These are phyloP conservation scores for Chaetodon trifasciatus DNA, from an alignment of 2,797 vertebrate genomes.

Conservation along the genomic window DNA sequence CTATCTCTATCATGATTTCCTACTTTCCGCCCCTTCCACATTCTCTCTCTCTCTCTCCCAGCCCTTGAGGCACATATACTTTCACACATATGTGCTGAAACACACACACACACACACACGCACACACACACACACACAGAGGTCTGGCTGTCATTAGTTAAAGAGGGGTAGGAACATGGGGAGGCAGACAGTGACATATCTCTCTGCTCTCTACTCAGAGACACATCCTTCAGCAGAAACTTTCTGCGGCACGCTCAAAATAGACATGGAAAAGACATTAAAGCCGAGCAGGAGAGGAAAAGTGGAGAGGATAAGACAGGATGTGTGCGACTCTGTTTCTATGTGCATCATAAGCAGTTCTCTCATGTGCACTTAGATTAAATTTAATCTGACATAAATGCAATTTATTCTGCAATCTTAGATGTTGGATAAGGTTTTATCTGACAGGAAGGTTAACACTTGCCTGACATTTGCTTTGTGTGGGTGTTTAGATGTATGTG, in stretches of 20 bases:
- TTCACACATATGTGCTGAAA: slow-evolving; percentile 17
- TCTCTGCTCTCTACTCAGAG: slow-evolving; percentile 75
- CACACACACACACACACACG: slow-evolving; percentile 16
- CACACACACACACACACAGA: slow-evolving; percentile 28
- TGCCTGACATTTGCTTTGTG: slow-evolving; percentile 52
- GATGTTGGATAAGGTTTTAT: slow-evolving; percentile 57
- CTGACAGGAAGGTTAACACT: slow-evolving; percentile 52
- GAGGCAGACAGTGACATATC: slow-evolving; percentile 82
- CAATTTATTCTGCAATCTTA: slow-evolving; percentile 44
- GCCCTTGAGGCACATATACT: slow-evolving; percentile 41
- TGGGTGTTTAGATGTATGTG: slow-evolving; percentile 12
- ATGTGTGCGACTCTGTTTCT: slow-evolving; percentile 60
- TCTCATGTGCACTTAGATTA: slow-evolving; percentile 53
- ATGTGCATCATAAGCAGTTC: slow-evolving; percentile 51
- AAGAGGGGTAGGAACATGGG: slow-evolving; percentile 70
- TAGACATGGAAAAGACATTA: slow-evolving; percentile 85
- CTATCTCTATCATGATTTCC: slow-evolving; percentile 51
- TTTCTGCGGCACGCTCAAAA: slow-evolving; percentile 76
- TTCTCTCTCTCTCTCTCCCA: background rate
- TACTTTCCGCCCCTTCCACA: slow-evolving; percentile 33
- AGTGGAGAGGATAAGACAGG: slow-evolving; percentile 67
- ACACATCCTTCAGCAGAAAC: slow-evolving; percentile 82
- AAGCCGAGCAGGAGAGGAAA: slow-evolving; percentile 75
- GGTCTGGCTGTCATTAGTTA: slow-evolving; percentile 79
- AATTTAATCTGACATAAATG: slow-evolving; percentile 62